Base-by-base conservation (phyloP, 2,113 vertebrate genomes). In the Piaya cayana region DNA sequence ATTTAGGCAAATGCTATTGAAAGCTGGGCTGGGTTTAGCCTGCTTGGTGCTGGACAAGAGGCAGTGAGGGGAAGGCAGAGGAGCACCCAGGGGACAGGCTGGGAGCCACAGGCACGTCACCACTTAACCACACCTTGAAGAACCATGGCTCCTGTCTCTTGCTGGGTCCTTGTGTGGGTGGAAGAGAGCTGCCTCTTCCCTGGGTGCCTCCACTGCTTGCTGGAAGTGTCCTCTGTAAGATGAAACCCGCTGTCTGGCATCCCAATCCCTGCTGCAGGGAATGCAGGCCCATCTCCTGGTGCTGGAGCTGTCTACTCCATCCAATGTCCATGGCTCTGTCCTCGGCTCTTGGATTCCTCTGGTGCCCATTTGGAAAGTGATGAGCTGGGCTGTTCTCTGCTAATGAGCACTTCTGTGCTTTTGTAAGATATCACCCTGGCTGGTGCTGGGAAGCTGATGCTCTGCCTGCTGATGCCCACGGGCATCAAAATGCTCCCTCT, bases 1-100 rank as follows among this genome's bases (percentile, higher is more conserved):
- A 75, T 97, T 95, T 93, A 56, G 83, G 94, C 63, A 94, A 92
- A 52, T 37, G 86, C 74, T 86, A 16, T 9, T 29, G 52, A 53
- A 53, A 26, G 82, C 88, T 49, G 82, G 49, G 49, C 87, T 88
- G 87, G 45, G 53, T 49, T 91, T 29, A 37, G 74, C 72, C 62
- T 67, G 70, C 45, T 37, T 36, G 36, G 10, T 53, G 86, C 56
- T 29, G 79, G 60, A 49, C 21, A 12, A 32, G 62, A 56, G 47
- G 27, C 43, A 19, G 20, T 23, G 9, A 39, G 30, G 26, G 50
- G 47, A 18, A 9, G 30, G 39, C 63, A 39, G n/a, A 37, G 25
- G 5, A 55, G 59, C 15, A 8, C 20, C 27, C 32, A 15, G 45
- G 25, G 34, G 37, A 30, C 1, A 1, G 32, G 39, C 25, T 19